Percentiles rank a stretch among this genome's conserved stretches.
These are phyloP conservation scores for Andrena fulva DNA, from an alignment of 2,888 invertebrate species.

Conservation along the genomic window DNA sequence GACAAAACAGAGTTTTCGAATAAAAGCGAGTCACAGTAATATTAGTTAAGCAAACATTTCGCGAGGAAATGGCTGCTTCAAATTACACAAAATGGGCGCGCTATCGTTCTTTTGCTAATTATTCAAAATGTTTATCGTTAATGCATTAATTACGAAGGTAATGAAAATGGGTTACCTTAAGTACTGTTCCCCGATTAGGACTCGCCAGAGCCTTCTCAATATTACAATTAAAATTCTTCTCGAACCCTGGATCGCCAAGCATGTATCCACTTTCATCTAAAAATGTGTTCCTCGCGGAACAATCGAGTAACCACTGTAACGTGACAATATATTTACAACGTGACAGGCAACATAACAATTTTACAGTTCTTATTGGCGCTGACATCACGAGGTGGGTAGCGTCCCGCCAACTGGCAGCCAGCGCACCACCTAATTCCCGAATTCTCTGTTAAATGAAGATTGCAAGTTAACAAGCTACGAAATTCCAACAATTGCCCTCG, in stretches of 20 bases:
- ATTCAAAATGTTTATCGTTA: background rate
- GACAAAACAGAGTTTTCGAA: background rate
- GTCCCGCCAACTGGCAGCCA: constrained; percentile 90
- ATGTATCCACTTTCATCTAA: constrained; percentile 91
- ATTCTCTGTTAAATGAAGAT: constrained; percentile 84
- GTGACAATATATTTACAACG: constrained; percentile 92
- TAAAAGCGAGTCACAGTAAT: background rate
- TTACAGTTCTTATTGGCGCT: constrained; percentile 92
- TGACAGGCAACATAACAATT: constrained; percentile 94
- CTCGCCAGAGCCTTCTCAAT: constrained; percentile 91
- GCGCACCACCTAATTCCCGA: constrained; percentile 92
- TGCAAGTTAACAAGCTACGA: constrained; percentile 17
- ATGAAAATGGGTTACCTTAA: constrained; percentile 85
- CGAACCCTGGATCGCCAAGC: constrained; percentile 92
- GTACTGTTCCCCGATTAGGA: constrained; percentile 90
- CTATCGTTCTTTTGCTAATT: no score
- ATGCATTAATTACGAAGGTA: background rate
- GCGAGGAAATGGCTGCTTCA: no score
- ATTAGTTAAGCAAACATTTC: background rate
- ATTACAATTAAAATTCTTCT: constrained; percentile 92
- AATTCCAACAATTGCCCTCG: background rate
- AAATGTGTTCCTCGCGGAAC: constrained; percentile 92
- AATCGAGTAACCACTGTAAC: constrained; percentile 94
- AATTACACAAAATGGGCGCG: no score
- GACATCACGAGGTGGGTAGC: constrained; percentile 97